phyloP scores from a whole-genome alignment of 1,140 invertebrate genomes.

The Rhynchophorus ferrugineus region DNA sequence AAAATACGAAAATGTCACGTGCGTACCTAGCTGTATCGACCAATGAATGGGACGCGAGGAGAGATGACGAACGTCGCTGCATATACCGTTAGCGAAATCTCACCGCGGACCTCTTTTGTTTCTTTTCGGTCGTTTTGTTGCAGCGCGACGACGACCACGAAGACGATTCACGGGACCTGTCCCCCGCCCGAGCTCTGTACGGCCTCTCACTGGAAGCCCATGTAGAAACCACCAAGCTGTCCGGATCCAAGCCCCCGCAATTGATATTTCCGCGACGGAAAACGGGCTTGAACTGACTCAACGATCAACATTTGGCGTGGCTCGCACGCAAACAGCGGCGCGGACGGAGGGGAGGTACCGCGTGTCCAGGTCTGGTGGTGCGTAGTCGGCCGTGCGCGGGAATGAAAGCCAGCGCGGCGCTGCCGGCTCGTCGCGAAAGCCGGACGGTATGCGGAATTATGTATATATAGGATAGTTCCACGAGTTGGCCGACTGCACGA shows the following conservation, averaged over 20 bases:
- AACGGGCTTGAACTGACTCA: slow-evolving; percentile 12
- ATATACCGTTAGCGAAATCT: slow-evolving; percentile 2
- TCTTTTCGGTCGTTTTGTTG: too few species aligned
- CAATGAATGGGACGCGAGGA: slow-evolving; percentile 14
- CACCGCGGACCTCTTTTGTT: neutral
- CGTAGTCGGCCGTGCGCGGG: slow-evolving; percentile 10
- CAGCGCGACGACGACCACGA: too few species aligned
- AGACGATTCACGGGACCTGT: too few species aligned
- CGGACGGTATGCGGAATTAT: neutral
- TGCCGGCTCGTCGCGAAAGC: neutral
- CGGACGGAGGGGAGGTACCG: slow-evolving; percentile 1
- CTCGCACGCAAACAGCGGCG: slow-evolving; percentile 10
- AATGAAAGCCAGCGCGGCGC: neutral
- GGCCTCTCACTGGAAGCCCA: slow-evolving; percentile 9
- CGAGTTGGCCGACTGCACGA: too few species aligned
- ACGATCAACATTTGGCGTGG: slow-evolving; percentile 19
- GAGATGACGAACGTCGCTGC: neutral
- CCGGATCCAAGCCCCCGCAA: neutral
- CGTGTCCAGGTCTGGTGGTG: slow-evolving; percentile 22
- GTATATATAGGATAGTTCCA: too few species aligned
- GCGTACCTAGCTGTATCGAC: slow-evolving; percentile 22
- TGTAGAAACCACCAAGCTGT: neutral
- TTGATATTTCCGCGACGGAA: slow-evolving; percentile 9
- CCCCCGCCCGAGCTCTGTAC: too few species aligned
- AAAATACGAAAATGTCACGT: too few species aligned